Percentiles rank a stretch among this genome's conserved stretches.
phyloP scores from a whole-genome alignment of 2,797 vertebrate species.

The Salmo trutta region DNA sequence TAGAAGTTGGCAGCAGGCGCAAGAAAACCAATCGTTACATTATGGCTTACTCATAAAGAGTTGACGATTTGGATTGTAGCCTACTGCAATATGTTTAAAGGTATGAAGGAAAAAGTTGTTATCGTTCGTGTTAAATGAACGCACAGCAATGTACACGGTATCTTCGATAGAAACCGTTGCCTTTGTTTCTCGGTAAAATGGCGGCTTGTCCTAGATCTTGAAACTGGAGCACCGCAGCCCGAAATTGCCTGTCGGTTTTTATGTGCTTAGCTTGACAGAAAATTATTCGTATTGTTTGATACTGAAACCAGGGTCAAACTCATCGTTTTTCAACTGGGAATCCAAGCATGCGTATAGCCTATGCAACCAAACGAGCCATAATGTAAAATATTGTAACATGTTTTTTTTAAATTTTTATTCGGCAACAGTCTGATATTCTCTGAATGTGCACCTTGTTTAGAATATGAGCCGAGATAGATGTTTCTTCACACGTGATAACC shows the following conservation, averaged over 20 bases:
- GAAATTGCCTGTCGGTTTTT: slow-evolving; percentile 43
- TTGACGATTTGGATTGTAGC: slow-evolving; percentile 47
- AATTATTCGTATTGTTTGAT: neutral
- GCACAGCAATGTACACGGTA: slow-evolving; percentile 27
- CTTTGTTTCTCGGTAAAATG: slow-evolving; percentile 85
- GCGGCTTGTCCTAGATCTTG: slow-evolving; percentile 82
- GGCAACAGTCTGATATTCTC: neutral
- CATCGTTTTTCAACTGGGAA: neutral
- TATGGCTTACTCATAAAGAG: slow-evolving; percentile 54
- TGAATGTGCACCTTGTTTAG: neutral
- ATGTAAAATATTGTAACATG: neutral
- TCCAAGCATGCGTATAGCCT: neutral
- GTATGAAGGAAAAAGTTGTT: slow-evolving; percentile 47
- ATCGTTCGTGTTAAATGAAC: slow-evolving; percentile 49
- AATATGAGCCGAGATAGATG: neutral
- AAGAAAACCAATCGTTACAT: slow-evolving; percentile 57
- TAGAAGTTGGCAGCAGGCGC: slow-evolving; percentile 43
- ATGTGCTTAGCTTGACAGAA: slow-evolving; percentile 5
- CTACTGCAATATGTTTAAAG: slow-evolving; percentile 41
- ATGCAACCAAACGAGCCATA: neutral
- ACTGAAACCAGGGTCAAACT: neutral
- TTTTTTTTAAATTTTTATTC: neutral
- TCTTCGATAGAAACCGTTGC: slow-evolving; percentile 38
- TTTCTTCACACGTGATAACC: neutral
- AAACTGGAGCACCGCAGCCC: slow-evolving; percentile 73